Conservation (phyloP, 2,113 vertebrate genomes). For the Ptychochromis oligacanthus region DNA sequence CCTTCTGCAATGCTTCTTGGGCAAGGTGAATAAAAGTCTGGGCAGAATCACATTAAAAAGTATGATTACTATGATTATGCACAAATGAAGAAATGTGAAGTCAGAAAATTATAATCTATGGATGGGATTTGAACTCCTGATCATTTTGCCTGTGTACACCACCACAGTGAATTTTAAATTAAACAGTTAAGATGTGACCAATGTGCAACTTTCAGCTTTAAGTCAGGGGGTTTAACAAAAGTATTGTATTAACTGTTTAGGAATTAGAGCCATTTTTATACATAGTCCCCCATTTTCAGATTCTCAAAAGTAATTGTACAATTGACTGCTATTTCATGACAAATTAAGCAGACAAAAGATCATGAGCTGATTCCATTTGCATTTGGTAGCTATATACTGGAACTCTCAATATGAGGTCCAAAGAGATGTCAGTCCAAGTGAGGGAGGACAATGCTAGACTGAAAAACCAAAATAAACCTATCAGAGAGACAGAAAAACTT, state of each 20-base stretch:
- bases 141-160: neutral
- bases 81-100: no score
- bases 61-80: neutral
- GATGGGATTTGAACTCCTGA: no score
- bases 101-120: no score
- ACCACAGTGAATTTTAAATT: neutral
- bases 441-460: neutral
- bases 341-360: neutral
- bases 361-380: neutral
- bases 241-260: neutral
- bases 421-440: neutral
- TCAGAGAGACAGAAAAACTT: neutral
- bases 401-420: neutral
- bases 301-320: neutral
- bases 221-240: neutral
- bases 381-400: neutral
- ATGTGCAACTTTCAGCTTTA: neutral
- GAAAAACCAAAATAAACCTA: neutral
- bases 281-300: neutral
- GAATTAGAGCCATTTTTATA: neutral
- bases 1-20: neutral
- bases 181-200: neutral
- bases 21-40: neutral
- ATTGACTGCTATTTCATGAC: neutral
- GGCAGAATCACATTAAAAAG: neutral